Conservation (phyloP, 35 echinoderm and acorn worm species). For the Ptychodera flava region DNA sequence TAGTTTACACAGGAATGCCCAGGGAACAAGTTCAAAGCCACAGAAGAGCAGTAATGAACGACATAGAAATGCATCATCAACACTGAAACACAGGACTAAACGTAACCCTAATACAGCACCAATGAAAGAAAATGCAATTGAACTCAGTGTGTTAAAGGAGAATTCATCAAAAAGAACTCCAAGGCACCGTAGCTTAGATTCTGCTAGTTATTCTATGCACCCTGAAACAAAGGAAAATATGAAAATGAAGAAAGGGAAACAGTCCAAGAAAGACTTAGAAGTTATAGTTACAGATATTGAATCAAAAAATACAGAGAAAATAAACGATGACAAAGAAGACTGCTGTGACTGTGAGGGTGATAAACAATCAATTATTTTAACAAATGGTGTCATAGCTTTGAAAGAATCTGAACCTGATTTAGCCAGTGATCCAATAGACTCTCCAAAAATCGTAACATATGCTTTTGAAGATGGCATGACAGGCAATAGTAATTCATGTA, state of each 20-base stretch:
- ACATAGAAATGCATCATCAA: not conserved
- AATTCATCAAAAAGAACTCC: not conserved
- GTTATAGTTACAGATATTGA: not conserved
- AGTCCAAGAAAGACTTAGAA: not conserved
- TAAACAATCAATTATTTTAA: no score
- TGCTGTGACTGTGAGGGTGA: no score
- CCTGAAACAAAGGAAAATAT: not conserved
- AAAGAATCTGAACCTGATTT: no score
- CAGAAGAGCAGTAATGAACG: not conserved
- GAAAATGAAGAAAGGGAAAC: not conserved
- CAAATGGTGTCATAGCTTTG: no score
- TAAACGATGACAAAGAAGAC: no score
- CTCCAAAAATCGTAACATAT: no score
- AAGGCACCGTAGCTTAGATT: not conserved
- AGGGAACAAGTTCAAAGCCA: not conserved
- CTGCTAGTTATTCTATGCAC: not conserved
- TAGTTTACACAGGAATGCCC: not conserved
- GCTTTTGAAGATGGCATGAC: no score
- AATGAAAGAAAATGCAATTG: not conserved
- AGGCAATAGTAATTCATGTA: no score
- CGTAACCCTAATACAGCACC: no score
- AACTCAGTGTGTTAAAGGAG: not conserved
- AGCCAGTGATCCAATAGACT: no score
- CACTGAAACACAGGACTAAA: not conserved
- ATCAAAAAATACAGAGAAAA: no score